Evolutionary conservation across 2,888 invertebrate genomes (phyloP).

Genomic region (Phyllotreta cruciferae): DNA sequence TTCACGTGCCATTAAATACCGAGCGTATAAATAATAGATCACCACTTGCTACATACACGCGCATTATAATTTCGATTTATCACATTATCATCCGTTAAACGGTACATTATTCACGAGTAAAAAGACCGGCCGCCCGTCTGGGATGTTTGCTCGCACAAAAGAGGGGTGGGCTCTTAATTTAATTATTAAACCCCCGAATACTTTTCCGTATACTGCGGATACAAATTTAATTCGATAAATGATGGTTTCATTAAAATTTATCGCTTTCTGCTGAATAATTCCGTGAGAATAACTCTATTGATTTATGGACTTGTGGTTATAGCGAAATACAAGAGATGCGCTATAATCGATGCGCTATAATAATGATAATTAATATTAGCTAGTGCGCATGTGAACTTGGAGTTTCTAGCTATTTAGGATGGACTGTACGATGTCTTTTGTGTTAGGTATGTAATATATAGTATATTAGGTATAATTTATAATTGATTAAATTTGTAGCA

Average conservation of each 20-base stretch:
- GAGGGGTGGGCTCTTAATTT: constrained; percentile 29
- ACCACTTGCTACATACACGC: constrained; percentile 19
- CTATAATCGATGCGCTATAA: too few relatives aligned
- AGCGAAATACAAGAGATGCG: too few relatives aligned
- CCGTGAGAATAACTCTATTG: background rate
- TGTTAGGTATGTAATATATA: background rate
- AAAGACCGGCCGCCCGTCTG: constrained; percentile 21
- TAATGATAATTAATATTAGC: too few relatives aligned
- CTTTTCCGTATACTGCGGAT: constrained; percentile 27
- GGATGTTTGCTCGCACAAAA: constrained; percentile 11
- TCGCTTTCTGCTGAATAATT: background rate
- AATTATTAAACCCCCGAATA: constrained; percentile 26
- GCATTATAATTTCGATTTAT: constrained; percentile 51
- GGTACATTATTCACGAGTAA: constrained; percentile 50
- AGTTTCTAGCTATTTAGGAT: too few relatives aligned
- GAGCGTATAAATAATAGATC: constrained; percentile 31
- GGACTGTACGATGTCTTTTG: too few relatives aligned
- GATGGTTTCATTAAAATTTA: too few relatives aligned
- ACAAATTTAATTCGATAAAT: constrained; percentile 33
- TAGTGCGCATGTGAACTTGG: too few relatives aligned
- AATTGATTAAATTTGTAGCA: background rate
- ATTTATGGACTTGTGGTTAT: background rate
- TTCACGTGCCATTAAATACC: constrained; percentile 54
- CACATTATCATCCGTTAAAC: constrained; percentile 50
- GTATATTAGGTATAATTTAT: background rate